A percentile compares a stretch with the other conserved stretches of the same genome.
phyloP scores from a whole-genome alignment of 2,888 invertebrate genomes.

The Orthosia incerta region DNA sequence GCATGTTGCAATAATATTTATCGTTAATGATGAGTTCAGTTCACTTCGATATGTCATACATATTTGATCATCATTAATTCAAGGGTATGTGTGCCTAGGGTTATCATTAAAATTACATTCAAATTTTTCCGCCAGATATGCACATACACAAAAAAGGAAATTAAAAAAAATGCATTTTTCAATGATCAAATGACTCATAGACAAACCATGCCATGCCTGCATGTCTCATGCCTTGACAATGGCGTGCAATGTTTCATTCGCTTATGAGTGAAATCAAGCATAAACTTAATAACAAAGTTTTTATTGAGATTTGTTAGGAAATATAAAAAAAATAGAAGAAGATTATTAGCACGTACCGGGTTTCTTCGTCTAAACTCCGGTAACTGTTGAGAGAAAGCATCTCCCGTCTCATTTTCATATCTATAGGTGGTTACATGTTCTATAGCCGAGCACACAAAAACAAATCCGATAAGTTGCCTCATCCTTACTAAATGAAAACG shows the following conservation, averaged over 20 bases:
- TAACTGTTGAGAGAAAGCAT: slow-evolving; percentile 25
- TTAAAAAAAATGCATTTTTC: too few relatives aligned
- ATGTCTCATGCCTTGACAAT: too few relatives aligned
- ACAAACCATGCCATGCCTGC: too few relatives aligned
- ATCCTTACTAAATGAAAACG: slow-evolving; percentile 27
- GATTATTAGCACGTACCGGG: slow-evolving; percentile 13
- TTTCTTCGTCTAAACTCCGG: slow-evolving; percentile 23
- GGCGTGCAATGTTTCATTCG: too few relatives aligned
- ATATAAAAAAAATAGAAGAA: neutral
- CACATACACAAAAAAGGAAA: too few relatives aligned
- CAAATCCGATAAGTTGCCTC: slow-evolving; percentile 27
- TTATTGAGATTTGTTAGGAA: neutral
- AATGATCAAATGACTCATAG: too few relatives aligned
- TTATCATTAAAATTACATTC: neutral
- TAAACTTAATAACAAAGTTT: too few relatives aligned
- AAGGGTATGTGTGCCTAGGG: too few relatives aligned
- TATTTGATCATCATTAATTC: neutral
- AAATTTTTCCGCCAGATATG: too few relatives aligned
- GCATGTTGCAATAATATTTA: neutral
- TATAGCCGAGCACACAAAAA: slow-evolving; percentile 27
- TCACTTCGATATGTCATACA: neutral
- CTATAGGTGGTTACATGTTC: neutral
- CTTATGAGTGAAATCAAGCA: too few relatives aligned
- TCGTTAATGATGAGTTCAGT: neutral
- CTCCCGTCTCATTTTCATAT: slow-evolving; percentile 23